Evolutionary conservation across 2,888 invertebrate genomes (phyloP), one percentile per base, ranked within the genome.

Genomic region (Melieria picta): DNA sequence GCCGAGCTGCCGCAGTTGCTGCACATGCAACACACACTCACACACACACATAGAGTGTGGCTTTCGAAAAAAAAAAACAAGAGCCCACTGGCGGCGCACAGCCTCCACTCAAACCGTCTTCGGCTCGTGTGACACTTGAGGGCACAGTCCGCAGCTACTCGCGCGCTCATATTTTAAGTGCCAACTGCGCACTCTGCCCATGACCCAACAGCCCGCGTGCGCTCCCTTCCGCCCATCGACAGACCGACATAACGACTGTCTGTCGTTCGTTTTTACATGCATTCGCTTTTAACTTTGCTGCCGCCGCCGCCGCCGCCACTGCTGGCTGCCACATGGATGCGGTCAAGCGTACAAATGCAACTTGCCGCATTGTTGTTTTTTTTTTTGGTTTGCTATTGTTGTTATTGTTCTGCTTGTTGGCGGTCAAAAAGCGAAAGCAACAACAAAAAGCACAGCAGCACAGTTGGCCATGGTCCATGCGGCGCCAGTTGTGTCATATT

Each of bases 401-500:
- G 30, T 30, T 30, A 30, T 30, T 30, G 30, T 30, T 30, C 30
- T 30, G 30, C 30, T 30, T 30, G 30, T 30, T 30, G 30, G 2
- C 30, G 30, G 30, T 30, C 30, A 46, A 65, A 65, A n/a, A 61
- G 50, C 60, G 58, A 65, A 65, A 61, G 60, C 69, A 66, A 57
- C 48, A 64, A 69, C 60, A 30, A 30, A 67, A 68, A 67, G 67
- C 60, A 64, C 58, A 50, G 55, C 47, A 42, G 47, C 69, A 72
- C 76, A 77, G 76, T 76, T 76, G 76, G 75, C 74, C 75, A 75
- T 77, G 77, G 77, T 77, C 76, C 77, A 75, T 76, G 75, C 77
- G 78, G 78, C 78, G 78, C 78, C 78, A 78, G 76, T 76, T 77
- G 76, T 76, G 77, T 77, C 76, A 78, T 78, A 78, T 78, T 77